phyloP scores from a whole-genome alignment of 2,888 invertebrate species.

The Cephus pygmeus region DNA sequence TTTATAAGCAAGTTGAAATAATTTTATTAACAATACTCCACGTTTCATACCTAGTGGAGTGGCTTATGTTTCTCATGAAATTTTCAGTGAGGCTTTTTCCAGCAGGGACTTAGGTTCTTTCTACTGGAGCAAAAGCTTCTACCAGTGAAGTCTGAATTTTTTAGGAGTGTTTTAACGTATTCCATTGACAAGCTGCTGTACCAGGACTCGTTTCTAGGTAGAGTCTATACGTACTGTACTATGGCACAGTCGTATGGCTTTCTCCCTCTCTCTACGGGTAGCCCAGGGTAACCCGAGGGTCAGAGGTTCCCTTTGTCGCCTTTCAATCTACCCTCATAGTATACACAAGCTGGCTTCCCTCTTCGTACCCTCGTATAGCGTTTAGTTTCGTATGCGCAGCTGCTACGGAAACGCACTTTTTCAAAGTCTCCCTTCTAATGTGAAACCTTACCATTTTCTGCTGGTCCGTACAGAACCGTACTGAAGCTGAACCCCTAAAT shows the following conservation, averaged over 20 bases:
- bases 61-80: too few species aligned
- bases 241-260: conserved; percentile 16
- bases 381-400: conserved; percentile 15
- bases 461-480: too few species aligned
- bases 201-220: background rate
- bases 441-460: conserved; percentile 14
- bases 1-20: too few species aligned
- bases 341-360: conserved; percentile 9
- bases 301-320: conserved; percentile 54
- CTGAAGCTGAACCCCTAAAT: too few species aligned
- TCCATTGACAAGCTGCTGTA: conserved; percentile 18
- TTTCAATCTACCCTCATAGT: conserved; percentile 28
- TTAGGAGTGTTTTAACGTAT: conserved; percentile 24
- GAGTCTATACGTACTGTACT: conserved; percentile 1
- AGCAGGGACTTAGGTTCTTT: too few species aligned
- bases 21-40: too few species aligned
- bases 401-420: conserved; percentile 34
- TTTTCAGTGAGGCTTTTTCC: too few species aligned
- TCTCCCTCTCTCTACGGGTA: conserved; percentile 17
- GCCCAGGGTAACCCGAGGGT: conserved; percentile 49
- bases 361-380: too few species aligned
- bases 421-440: conserved; percentile 33
- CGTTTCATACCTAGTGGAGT: too few species aligned
- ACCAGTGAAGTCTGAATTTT: conserved; percentile 27
- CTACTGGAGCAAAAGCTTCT: too few species aligned